phyloP scores from a whole-genome alignment of 2,113 vertebrate species.

The Equus quagga region DNA sequence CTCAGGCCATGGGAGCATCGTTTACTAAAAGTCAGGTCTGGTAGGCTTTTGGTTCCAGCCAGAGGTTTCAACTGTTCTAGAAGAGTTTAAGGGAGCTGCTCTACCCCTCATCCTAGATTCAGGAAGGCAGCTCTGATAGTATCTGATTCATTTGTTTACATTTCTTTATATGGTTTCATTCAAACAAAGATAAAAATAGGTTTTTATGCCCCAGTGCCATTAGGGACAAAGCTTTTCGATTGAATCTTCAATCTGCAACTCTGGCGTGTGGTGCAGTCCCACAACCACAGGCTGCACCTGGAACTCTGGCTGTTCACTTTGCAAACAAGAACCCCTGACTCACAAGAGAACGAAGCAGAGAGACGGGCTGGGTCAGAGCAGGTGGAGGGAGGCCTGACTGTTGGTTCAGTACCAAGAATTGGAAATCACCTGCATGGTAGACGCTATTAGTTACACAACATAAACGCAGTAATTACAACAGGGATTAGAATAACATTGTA shows the following conservation, averaged over 20 bases:
- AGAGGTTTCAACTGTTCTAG: background rate
- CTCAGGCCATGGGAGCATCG: background rate
- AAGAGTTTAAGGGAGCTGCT: background rate
- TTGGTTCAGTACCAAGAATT: background rate
- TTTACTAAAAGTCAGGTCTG: background rate
- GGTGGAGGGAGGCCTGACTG: background rate
- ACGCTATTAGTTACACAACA: background rate
- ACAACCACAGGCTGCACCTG: background rate
- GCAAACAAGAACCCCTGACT: background rate
- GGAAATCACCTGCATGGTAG: background rate
- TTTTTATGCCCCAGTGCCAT: background rate
- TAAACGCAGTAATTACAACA: background rate
- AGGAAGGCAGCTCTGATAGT: background rate
- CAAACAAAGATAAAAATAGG: slow-evolving; percentile 26
- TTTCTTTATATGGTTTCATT: slow-evolving; percentile 23
- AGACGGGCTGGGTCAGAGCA: background rate
- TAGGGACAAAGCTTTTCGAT: background rate
- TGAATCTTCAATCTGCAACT: background rate
- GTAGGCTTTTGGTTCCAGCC: background rate
- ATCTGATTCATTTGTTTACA: slow-evolving; percentile 6
- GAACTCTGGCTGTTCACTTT: background rate
- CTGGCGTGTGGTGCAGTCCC: background rate
- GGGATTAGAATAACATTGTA: background rate
- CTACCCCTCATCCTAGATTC: background rate
- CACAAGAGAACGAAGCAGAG: background rate